These are phyloP conservation scores for Sturmia bella DNA, from an alignment of 2,888 invertebrate species.

Conservation along the genomic window DNA sequence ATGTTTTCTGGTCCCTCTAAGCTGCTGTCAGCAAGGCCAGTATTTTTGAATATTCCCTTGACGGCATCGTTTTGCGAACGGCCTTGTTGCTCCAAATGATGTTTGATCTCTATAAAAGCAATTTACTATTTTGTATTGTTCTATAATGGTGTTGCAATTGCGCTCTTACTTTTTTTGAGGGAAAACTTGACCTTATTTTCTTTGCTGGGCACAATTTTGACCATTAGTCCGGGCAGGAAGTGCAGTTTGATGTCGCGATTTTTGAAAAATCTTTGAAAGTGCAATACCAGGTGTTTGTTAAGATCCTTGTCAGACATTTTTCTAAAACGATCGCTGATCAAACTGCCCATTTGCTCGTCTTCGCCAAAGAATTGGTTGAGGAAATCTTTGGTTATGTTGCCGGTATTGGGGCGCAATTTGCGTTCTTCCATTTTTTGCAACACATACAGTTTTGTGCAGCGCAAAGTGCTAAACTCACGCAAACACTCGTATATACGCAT, in stretches of 20 bases:
- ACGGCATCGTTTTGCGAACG: conserved; percentile 44
- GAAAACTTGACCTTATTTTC: conserved; percentile 83
- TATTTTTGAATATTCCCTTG: conserved; percentile 26
- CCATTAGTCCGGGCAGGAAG: conserved; percentile 83
- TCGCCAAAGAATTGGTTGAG: conserved; percentile 79
- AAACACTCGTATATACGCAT: conserved; percentile 81
- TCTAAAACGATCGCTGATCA: conserved; percentile 82
- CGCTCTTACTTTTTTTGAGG: conserved; percentile 81
- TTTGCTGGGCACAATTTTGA: conserved; percentile 83
- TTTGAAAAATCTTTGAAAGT: conserved; percentile 83
- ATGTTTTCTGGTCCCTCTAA: conserved; percentile 51
- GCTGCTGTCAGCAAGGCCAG: conserved; percentile 51
- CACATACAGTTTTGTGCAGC: conserved; percentile 84
- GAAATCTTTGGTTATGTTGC: conserved; percentile 79
- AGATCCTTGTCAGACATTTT: conserved; percentile 83
- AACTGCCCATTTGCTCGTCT: conserved; percentile 75
- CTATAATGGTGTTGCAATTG: conserved; percentile 44
- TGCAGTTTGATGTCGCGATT: conserved; percentile 83
- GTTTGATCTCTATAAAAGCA: conserved; percentile 43
- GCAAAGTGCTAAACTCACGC: conserved; percentile 81
- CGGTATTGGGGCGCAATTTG: conserved; percentile 73
- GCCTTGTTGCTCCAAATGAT: conserved; percentile 29
- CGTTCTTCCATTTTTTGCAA: conserved; percentile 83
- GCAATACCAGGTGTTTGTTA: conserved; percentile 82
- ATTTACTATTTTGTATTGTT: not conserved